Evolutionary conservation across 2,113 vertebrate species (phyloP).

Genomic region (Sterrhoptilus dennistouni): DNA sequence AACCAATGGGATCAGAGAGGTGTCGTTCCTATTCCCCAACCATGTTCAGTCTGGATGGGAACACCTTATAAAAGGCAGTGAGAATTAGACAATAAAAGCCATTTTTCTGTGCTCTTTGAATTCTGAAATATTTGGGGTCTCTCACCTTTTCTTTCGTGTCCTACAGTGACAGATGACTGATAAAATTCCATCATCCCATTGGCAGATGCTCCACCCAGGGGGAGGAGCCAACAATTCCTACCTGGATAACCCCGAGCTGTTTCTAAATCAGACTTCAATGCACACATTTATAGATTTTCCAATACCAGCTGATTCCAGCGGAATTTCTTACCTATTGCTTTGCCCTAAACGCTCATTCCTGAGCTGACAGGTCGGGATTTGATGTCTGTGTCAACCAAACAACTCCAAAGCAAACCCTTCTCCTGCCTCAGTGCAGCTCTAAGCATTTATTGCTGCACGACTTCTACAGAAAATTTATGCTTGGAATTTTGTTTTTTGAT

Average conservation of each 20-base stretch:
- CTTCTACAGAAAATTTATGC: background rate
- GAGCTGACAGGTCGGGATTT: background rate
- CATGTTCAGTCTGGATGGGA: no score
- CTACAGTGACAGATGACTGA: no score
- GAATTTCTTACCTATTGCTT: background rate
- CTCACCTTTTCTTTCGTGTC: no score
- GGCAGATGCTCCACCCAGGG: no score
- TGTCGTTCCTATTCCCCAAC: no score
- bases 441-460: background rate
- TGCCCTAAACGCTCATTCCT: constrained; percentile 4
- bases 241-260: background rate
- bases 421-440: background rate
- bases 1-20: no score
- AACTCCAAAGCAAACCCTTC: background rate
- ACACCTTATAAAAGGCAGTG: no score
- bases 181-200: no score
- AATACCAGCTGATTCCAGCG: background rate
- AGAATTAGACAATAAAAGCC: no score
- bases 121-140: no score
- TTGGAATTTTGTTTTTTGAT: constrained; percentile 24
- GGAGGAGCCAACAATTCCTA: no score
- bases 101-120: no score
- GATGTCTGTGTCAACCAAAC: background rate
- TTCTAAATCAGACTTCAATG: background rate
- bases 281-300: background rate